Percentiles rank a stretch among this genome's conserved stretches.
Conservation (phyloP, 1,140 invertebrate species). For the Rhagoletis pomonella region DNA sequence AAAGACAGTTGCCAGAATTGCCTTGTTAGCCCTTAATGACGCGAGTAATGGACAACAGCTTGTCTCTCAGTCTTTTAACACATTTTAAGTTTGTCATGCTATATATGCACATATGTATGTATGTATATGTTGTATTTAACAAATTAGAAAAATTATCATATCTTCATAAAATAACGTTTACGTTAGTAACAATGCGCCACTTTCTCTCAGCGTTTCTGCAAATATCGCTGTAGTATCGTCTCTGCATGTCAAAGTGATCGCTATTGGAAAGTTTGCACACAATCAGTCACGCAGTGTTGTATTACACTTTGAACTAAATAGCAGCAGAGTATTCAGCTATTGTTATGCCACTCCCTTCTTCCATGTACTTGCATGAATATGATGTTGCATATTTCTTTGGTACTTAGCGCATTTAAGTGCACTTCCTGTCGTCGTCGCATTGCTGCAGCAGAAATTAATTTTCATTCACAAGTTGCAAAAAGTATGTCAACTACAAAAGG, state of each 20-base stretch:
- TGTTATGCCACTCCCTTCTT: background rate
- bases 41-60: too few species aligned
- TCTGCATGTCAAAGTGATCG: background rate
- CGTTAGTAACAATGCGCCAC: too few species aligned
- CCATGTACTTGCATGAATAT: background rate
- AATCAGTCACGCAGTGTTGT: background rate
- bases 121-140: too few species aligned
- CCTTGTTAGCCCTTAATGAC: too few species aligned
- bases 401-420: background rate
- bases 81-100: too few species aligned
- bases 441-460: conserved; percentile 8
- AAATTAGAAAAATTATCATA: too few species aligned
- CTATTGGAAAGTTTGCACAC: background rate
- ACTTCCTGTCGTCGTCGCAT: background rate
- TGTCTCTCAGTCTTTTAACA: too few species aligned
- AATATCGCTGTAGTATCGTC: too few species aligned
- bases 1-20: too few species aligned
- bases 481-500: conserved; percentile 4
- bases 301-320: background rate
- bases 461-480: conserved; percentile 21
- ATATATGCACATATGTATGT: too few species aligned
- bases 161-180: too few species aligned
- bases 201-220: too few species aligned
- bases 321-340: background rate
- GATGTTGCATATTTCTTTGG: conserved; percentile 5